Evolutionary conservation across 2,797 vertebrate genomes (phyloP), one percentile per base, ranked within the genome.

Genomic region (Neosilurus hyrtlii): DNA sequence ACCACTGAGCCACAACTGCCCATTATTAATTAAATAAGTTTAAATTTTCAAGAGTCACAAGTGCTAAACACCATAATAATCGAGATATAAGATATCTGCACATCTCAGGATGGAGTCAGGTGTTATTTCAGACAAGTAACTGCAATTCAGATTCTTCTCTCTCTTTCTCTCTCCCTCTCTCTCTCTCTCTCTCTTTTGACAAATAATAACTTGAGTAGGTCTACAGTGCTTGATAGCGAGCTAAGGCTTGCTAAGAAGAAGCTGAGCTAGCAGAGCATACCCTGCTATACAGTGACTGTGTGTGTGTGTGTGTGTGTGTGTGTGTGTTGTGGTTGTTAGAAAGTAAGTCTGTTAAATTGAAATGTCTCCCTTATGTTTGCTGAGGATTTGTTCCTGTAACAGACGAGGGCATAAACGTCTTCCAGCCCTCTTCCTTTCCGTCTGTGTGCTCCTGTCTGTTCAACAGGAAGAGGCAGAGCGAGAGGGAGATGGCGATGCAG

Each of bases 281-380:
- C 9, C 1, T 1, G 20, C 16, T 30, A 9, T 56, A 52, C 43
- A 51, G 14, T 24, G n/a, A 12, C 9, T 54, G 51, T 54, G 70
- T 51, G 12, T 71, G 68, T 52, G 70, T 72, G 70, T 54, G 57
- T 59, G 57, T 56, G 3, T 59, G 57, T 59, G 57, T 59, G 57
- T 59, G 57, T 59, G 49, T 6, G 37, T 6, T 70, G 70, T 59
- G 65, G 52, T 68, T 61, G 35, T 22, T 59, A 57, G 54, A 11
- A 79, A 77, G 66, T 37, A 49, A 80, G 87, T 79, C 84, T 65
- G 83, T 78, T 85, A 82, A 80, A 82, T 24, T 74, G 79, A 86
- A 84, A 88, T 83, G 75, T 59, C 61, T 77, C 68, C 14, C 43
- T 51, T 75, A 20, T 49, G 52, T 86, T 85, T 73, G 52, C 56